phyloP scores from a whole-genome alignment of 2,113 vertebrate genomes.

The Otis tarda region DNA sequence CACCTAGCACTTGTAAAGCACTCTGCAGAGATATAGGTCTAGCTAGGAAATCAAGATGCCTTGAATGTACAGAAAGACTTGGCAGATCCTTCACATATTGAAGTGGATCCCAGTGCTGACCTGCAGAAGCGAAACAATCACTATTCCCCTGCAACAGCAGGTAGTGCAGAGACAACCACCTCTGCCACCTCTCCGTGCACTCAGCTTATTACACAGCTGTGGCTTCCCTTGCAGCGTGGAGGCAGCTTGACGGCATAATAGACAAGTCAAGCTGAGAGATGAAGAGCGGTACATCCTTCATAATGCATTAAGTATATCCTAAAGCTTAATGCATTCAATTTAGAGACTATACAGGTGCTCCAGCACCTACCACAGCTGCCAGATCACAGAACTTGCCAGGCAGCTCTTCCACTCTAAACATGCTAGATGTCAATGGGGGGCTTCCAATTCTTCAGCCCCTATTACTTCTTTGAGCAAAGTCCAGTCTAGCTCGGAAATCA shows the following conservation, averaged over 20 bases:
- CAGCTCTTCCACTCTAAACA: not conserved
- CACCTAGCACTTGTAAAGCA: not conserved
- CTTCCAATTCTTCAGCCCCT: not conserved
- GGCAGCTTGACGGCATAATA: not conserved
- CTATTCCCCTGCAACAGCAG: not conserved
- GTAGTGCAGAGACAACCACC: no score
- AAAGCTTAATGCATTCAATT: not conserved
- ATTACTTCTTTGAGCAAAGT: not conserved
- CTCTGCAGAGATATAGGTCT: not conserved
- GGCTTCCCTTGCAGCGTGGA: not conserved
- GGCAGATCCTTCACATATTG: not conserved
- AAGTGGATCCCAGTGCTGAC: not conserved
- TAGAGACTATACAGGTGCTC: not conserved
- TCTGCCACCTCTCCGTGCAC: not conserved
- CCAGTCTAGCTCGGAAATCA: not conserved
- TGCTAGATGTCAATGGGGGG: not conserved
- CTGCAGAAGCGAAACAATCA: not conserved
- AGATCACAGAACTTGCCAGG: not conserved
- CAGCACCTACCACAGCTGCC: not conserved
- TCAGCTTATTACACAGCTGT: not conserved
- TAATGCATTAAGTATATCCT: not conserved
- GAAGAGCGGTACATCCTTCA: not conserved
- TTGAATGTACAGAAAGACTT: not conserved
- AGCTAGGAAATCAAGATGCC: not conserved
- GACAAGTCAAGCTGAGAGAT: not conserved